Base-by-base conservation (phyloP, 2,888 invertebrate genomes). In the Lordiphosa andalusiaca region DNA sequence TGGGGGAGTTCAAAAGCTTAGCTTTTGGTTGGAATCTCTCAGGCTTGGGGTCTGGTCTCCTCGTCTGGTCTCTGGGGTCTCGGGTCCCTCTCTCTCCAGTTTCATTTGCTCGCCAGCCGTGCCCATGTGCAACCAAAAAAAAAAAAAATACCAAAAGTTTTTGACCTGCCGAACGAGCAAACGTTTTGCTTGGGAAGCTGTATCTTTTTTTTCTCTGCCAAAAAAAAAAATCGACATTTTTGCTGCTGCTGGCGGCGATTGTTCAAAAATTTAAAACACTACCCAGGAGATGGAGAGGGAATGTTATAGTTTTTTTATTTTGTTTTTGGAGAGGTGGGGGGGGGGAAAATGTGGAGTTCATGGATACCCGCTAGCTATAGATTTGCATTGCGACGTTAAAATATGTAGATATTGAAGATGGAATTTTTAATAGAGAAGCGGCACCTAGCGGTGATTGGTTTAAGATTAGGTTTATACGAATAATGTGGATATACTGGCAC, bases 241-340 rank as follows among this genome's bases (percentile, higher is more conserved):
- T 57, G 75, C 60, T 67, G 54, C 47, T 58, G 64, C 67, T 67
- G 62, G 70, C 81, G 84, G 73, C 70, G 69, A 80, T 66, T 69
- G 55, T 59, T 69, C 59, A 81, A 71, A 68, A 69, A 73, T 59
- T 64, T 54, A 61, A 56, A 53, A 67, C 59, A 61, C 58, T 56
- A 46, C 38, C 23, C 30, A 30, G 47, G 46, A 57, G 63, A 51
- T 63, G 35, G n/a, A 65, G 66, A 56, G 46, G 51, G 63, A 63
- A 63, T 63, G 58, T 63, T 65, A 42, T 51, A 37, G 66, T 66
- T 65, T 57, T 23, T 37, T 63, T 65, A 38, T 51, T 33, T 58
- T 66, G 57, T 57, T 33, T 37, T n/a, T n/a, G n/a, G n/a, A n/a
- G n/a, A n/a, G 49, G 39, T 53, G 33, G 36, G 46, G 47, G 21